These are phyloP conservation scores for Lynx canadensis DNA, from an alignment of 2,113 vertebrate species.

Conservation along the genomic window DNA sequence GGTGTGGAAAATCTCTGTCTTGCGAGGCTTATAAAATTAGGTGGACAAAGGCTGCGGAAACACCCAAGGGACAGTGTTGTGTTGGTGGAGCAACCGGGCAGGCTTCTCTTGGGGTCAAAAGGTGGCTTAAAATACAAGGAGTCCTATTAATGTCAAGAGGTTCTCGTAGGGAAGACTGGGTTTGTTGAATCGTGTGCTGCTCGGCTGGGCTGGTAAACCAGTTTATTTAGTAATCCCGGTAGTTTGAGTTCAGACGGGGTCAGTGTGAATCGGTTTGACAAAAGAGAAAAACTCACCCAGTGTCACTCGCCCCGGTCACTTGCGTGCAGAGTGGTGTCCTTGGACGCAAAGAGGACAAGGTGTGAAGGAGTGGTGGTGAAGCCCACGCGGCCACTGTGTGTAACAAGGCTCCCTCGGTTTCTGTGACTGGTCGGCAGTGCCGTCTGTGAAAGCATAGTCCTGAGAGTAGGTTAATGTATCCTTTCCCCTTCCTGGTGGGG, in stretches of 20 bases:
- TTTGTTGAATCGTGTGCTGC: slow-evolving; percentile 17
- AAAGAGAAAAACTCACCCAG: neutral
- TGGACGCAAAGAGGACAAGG: neutral
- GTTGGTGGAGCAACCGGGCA: neutral
- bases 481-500: slow-evolving; percentile 38
- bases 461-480: neutral
- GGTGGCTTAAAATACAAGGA: slow-evolving; percentile 47
- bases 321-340: neutral
- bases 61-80: neutral
- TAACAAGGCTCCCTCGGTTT: neutral
- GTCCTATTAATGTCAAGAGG: neutral
- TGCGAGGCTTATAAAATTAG: slow-evolving; percentile 38
- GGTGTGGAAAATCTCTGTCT: slow-evolving; percentile 34
- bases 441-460: neutral
- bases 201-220: neutral
- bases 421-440: neutral
- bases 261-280: neutral
- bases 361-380: neutral
- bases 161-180: neutral
- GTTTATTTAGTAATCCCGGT: neutral
- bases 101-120: neutral
- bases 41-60: neutral
- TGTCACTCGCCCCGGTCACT: neutral
- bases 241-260: neutral
- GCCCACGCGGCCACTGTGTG: neutral